phyloP scores from a whole-genome alignment of 2,888 invertebrate genomes.

The Euspilapteryx auroguttella region DNA sequence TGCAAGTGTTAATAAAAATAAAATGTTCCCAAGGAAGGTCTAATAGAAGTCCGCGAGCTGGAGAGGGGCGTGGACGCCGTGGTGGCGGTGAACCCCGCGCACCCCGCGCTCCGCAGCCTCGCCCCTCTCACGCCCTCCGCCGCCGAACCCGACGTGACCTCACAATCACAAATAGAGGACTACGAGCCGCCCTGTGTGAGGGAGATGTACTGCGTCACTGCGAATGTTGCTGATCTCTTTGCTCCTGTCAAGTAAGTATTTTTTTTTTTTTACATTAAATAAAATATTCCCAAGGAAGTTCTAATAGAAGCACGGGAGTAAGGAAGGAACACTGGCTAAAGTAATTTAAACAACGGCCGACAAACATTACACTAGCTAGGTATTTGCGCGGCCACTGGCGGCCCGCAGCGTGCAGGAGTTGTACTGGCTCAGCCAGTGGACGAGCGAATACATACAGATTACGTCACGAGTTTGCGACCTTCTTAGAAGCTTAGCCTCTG shows the following conservation, averaged over 20 bases:
- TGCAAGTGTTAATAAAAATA: no score
- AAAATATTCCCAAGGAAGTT: no score
- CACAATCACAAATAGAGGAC: conserved; percentile 10
- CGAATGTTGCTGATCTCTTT: conserved; percentile 66
- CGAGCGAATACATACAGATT: no score
- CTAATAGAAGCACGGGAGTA: conserved; percentile 65
- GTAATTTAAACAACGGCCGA: no score
- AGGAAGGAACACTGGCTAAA: conserved; percentile 21
- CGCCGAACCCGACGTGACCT: conserved; percentile 10
- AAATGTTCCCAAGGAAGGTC: no score
- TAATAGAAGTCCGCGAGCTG: conserved; percentile 64
- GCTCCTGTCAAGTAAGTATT: conserved; percentile 54
- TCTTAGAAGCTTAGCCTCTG: no score
- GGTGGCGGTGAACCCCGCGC: conserved; percentile 62
- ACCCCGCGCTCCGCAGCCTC: conserved; percentile 52
- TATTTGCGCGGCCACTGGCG: no score
- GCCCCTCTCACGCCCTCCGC: conserved; percentile 7
- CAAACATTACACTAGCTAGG: no score
- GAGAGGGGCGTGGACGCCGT: conserved; percentile 84
- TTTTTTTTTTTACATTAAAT: conserved; percentile 1
- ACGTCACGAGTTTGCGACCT: no score
- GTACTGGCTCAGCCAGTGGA: no score
- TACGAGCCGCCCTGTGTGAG: conserved; percentile 58
- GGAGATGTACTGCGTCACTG: conserved; percentile 72
- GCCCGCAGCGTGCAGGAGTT: no score